phyloP scores from a whole-genome alignment of 2,113 vertebrate species.

The Phrynosoma blainvillii region DNA sequence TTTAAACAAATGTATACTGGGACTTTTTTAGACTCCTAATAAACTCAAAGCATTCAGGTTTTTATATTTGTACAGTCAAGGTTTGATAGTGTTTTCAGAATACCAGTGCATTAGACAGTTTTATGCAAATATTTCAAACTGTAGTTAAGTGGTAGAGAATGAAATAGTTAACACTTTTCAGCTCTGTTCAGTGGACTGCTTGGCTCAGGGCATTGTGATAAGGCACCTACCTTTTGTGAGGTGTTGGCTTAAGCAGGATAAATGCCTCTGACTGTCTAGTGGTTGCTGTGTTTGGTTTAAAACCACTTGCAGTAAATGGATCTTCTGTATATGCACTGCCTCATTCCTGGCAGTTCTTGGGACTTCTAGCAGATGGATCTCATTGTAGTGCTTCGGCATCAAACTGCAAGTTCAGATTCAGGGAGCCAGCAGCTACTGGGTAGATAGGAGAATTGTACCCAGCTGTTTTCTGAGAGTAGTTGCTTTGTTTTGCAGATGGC shows the following conservation, averaged over 20 bases:
- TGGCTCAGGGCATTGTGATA: constrained; percentile 15
- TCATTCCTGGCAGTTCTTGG: background rate
- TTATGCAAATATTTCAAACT: constrained; percentile 14
- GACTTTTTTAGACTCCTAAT: constrained; percentile 2
- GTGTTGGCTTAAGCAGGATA: constrained; percentile 1
- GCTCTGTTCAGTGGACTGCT: background rate
- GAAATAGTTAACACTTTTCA: background rate
- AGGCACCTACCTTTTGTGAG: constrained; percentile 2
- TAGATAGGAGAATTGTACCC: background rate
- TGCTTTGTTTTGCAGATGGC: background rate
- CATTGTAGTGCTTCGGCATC: background rate
- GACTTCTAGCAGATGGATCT: background rate
- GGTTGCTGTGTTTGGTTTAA: constrained; percentile 8
- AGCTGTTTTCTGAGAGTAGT: background rate
- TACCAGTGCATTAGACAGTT: background rate
- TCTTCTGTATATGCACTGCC: background rate
- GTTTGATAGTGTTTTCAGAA: constrained; percentile 5
- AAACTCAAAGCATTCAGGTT: constrained; percentile 16
- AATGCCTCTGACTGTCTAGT: background rate
- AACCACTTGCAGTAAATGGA: background rate
- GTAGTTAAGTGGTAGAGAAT: background rate
- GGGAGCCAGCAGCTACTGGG: background rate
- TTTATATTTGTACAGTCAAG: constrained; percentile 19
- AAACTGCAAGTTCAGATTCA: background rate
- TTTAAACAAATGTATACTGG: constrained; percentile 1